These are phyloP conservation scores for Phengaris arion DNA, from an alignment of 2,888 invertebrate species.

Conservation along the genomic window DNA sequence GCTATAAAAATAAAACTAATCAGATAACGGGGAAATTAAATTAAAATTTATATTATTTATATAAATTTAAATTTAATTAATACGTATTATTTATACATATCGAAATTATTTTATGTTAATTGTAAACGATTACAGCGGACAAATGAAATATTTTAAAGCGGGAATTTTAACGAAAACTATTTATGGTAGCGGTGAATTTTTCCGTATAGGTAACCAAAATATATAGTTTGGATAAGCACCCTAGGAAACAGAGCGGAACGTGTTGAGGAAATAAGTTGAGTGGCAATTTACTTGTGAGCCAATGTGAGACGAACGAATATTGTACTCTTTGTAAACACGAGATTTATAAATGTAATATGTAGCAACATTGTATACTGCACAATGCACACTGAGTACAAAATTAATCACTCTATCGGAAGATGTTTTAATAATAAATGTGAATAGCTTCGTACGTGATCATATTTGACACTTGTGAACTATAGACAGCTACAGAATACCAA, in stretches of 20 bases:
- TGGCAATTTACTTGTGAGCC: constrained; percentile 26
- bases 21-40: constrained; percentile 13
- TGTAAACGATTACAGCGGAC: not conserved
- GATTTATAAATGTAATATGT: constrained; percentile 3
- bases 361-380: not conserved
- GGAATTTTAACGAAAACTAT: constrained; percentile 19
- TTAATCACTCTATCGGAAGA: too few relatives aligned
- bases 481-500: too few relatives aligned
- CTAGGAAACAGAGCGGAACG: constrained; percentile 31
- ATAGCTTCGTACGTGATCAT: too few relatives aligned
- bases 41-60: too few relatives aligned
- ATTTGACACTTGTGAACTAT: too few relatives aligned
- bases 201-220: not conserved
- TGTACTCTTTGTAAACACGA: constrained; percentile 23
- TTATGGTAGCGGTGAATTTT: constrained; percentile 14
- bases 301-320: constrained; percentile 18
- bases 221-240: constrained; percentile 28
- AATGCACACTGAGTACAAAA: too few relatives aligned
- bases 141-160: constrained; percentile 7
- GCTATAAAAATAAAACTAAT: constrained; percentile 18
- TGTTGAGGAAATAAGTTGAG: constrained; percentile 28
- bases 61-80: too few relatives aligned
- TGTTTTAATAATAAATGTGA: too few relatives aligned
- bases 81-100: not conserved
- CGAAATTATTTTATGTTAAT: constrained; percentile 8